These are phyloP conservation scores for Circaetus gallicus DNA, from an alignment of 2,113 vertebrate species.

Conservation along the genomic window DNA sequence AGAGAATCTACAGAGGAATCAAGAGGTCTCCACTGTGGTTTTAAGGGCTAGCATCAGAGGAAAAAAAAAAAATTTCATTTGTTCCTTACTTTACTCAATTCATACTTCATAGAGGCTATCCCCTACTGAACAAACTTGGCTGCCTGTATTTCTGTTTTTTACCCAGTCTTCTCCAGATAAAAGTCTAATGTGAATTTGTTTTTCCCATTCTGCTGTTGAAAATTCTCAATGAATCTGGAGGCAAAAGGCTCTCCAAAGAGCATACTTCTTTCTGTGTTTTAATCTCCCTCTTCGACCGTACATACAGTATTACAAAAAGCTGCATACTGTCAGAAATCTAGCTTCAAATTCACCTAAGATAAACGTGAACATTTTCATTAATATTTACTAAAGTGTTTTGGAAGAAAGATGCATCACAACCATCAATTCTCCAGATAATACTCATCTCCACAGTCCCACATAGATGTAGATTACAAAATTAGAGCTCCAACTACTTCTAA, in stretches of 20 bases:
- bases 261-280: background rate
- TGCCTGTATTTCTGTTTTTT: background rate
- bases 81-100: background rate
- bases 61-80: background rate
- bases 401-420: background rate
- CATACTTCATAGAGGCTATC: background rate
- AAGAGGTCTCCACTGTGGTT: background rate
- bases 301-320: background rate
- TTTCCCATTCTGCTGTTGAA: background rate
- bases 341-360: background rate
- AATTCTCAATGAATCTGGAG: background rate
- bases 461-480: background rate
- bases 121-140: background rate
- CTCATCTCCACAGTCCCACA: background rate
- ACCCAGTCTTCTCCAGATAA: background rate
- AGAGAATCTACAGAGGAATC: background rate
- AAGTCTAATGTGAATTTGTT: background rate
- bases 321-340: background rate
- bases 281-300: background rate
- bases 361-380: background rate
- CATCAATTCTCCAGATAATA: background rate
- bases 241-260: background rate
- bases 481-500: background rate
- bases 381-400: background rate
- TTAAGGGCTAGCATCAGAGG: background rate